A percentile compares a stretch with the other conserved stretches of the same genome.
These are phyloP conservation scores for Chelidonichthys spinosus DNA, from an alignment of 2,797 vertebrate species.

Conservation along the genomic window DNA sequence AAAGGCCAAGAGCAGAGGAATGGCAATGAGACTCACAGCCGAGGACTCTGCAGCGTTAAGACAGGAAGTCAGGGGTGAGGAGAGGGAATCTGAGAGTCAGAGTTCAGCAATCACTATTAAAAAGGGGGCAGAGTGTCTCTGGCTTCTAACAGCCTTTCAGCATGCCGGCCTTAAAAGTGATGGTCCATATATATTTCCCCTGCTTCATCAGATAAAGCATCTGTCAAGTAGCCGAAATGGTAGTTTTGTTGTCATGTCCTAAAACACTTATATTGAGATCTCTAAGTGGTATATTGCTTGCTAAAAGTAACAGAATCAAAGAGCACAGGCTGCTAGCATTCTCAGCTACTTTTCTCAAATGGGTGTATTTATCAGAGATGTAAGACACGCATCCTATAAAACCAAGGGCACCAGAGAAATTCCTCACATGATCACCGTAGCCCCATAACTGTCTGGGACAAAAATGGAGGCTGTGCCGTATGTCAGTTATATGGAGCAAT, in stretches of 20 bases:
- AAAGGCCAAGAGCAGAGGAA: slow-evolving; percentile 75
- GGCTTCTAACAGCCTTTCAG: slow-evolving; percentile 64
- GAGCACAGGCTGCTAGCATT: slow-evolving; percentile 56
- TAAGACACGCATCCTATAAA: slow-evolving; percentile 87
- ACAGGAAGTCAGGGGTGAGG: slow-evolving; percentile 81
- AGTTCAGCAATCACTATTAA: slow-evolving; percentile 82
- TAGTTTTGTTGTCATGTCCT: slow-evolving; percentile 67
- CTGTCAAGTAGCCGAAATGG: slow-evolving; percentile 47
- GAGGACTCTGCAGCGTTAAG: slow-evolving; percentile 60
- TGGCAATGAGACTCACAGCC: slow-evolving; percentile 56
- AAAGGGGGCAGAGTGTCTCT: slow-evolving; percentile 61
- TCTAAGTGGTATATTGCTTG: slow-evolving; percentile 61
- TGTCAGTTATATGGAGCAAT: slow-evolving; percentile 88
- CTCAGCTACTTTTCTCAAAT: slow-evolving; percentile 77
- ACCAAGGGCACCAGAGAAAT: slow-evolving; percentile 87
- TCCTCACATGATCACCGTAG: slow-evolving; percentile 84
- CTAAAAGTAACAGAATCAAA: slow-evolving; percentile 65
- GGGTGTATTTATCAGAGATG: slow-evolving; percentile 85
- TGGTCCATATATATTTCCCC: slow-evolving; percentile 56
- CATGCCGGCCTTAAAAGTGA: slow-evolving; percentile 62
- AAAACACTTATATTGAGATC: slow-evolving; percentile 67
- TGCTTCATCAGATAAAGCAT: slow-evolving; percentile 58
- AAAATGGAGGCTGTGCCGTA: slow-evolving; percentile 85
- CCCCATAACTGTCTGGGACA: slow-evolving; percentile 86
- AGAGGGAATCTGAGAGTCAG: slow-evolving; percentile 77